Conservation (phyloP, 2,888 invertebrate genomes). For the Automeris io region DNA sequence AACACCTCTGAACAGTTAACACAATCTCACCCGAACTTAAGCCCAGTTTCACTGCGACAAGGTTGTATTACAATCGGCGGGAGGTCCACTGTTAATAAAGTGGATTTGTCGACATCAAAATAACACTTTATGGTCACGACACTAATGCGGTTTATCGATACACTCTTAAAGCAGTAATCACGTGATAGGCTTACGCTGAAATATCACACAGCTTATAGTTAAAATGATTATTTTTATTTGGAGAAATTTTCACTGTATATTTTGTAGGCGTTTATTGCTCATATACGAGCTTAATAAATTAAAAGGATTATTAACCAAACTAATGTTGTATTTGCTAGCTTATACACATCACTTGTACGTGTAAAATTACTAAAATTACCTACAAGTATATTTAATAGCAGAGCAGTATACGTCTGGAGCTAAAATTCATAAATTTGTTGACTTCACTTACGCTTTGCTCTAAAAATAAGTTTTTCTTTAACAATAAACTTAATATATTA, state of each 20-base stretch:
- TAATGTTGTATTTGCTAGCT: too few relatives aligned
- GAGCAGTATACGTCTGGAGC: too few relatives aligned
- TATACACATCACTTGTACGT: too few relatives aligned
- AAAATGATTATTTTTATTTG: slow-evolving; percentile 17
- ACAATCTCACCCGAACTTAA: slow-evolving; percentile 30
- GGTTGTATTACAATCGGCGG: slow-evolving; percentile 55
- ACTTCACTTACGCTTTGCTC: too few relatives aligned
- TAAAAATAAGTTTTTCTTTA: too few relatives aligned
- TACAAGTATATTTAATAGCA: too few relatives aligned
- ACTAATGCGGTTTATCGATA: slow-evolving; percentile 61
- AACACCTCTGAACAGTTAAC: slow-evolving; percentile 43
- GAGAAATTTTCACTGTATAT: slow-evolving; percentile 9
- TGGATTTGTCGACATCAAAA: slow-evolving; percentile 74
- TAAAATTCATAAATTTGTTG: too few relatives aligned
- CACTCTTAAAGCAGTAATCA: slow-evolving; percentile 37
- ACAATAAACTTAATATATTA: too few relatives aligned
- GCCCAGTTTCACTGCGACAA: slow-evolving; percentile 41
- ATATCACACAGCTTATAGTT: slow-evolving; percentile 16
- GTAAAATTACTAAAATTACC: too few relatives aligned
- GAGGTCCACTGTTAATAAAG: slow-evolving; percentile 67
- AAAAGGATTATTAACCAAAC: too few relatives aligned
- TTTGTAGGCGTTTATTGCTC: neutral
- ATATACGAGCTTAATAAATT: too few relatives aligned
- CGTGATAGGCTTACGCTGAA: slow-evolving; percentile 32
- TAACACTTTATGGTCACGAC: slow-evolving; percentile 63